Evolutionary conservation across 2,113 vertebrate genomes (phyloP).

Genomic region (Petaurus breviceps): DNA sequence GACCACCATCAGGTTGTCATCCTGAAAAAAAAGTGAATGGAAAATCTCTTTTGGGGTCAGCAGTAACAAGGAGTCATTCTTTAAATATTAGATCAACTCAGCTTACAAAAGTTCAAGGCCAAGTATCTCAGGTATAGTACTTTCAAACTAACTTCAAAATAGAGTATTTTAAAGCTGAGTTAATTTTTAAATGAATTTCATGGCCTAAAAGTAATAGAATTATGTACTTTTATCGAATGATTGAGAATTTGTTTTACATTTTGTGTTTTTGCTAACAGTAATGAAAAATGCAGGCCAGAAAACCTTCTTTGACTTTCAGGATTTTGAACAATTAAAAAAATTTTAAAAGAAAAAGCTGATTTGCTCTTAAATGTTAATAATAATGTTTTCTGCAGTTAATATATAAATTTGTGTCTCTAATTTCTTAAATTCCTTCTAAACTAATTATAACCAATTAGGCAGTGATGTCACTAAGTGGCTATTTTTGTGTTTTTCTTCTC

Average conservation of each 20-base stretch:
- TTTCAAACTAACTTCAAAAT: slow-evolving; percentile 55
- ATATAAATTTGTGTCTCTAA: neutral
- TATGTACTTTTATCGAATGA: neutral
- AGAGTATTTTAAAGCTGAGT: slow-evolving; percentile 36
- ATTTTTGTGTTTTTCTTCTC: neutral
- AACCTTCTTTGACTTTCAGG: neutral
- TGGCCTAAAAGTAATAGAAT: slow-evolving; percentile 30
- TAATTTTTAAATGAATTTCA: slow-evolving; percentile 49
- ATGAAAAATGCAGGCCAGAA: neutral
- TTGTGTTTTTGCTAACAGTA: slow-evolving; percentile 53
- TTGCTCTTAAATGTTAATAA: neutral
- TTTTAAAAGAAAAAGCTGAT: neutral
- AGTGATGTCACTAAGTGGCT: neutral
- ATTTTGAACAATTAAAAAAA: neutral
- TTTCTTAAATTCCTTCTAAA: neutral
- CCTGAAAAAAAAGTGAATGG: slow-evolving; percentile 85
- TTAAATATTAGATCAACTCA: slow-evolving; percentile 89
- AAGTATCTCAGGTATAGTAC: slow-evolving; percentile 87
- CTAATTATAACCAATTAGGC: neutral
- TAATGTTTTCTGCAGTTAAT: neutral
- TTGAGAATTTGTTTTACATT: slow-evolving; percentile 20
- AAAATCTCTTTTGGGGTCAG: slow-evolving; percentile 87
- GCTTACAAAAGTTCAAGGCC: slow-evolving; percentile 83
- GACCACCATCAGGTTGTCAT: slow-evolving; percentile 81
- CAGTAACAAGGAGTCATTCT: slow-evolving; percentile 92